Evolutionary conservation across 2,797 vertebrate genomes (phyloP).

Genomic region (Ptychobarbus kaznakovi): DNA sequence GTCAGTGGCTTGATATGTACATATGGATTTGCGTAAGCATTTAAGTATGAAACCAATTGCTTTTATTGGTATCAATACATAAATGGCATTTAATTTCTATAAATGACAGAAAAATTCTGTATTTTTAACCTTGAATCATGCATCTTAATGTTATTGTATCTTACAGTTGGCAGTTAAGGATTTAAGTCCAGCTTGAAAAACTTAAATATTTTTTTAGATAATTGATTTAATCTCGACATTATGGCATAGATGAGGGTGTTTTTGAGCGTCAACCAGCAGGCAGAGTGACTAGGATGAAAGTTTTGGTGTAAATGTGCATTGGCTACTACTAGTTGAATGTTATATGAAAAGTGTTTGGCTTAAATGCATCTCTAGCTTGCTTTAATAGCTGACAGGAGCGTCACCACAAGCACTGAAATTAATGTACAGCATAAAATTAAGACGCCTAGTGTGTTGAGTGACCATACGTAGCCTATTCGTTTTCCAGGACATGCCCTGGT

Average conservation of each 20-base stretch:
- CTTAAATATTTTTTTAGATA: not conserved
- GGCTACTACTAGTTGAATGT: not conserved
- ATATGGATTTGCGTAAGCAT: conserved; percentile 5
- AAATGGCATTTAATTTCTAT: not conserved
- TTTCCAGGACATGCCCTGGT: not conserved
- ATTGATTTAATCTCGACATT: not conserved
- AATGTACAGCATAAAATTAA: conserved; percentile 60
- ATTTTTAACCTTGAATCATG: conserved; percentile 12
- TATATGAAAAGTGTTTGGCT: not conserved
- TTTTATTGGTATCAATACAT: not conserved
- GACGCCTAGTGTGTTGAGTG: conserved; percentile 54
- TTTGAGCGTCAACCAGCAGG: not conserved
- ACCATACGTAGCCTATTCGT: not conserved
- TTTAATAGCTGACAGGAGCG: conserved; percentile 55
- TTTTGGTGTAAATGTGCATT: conserved; percentile 5
- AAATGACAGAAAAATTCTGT: not conserved
- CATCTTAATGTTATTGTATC: conserved; percentile 10
- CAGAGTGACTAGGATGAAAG: conserved; percentile 12
- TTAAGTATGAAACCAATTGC: not conserved
- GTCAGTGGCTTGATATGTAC: conserved; percentile 3
- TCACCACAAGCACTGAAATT: conserved; percentile 67
- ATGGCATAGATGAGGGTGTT: not conserved
- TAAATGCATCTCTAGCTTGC: conserved; percentile 21
- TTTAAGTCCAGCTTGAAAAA: conserved; percentile 29
- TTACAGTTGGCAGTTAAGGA: conserved; percentile 19